A percentile compares a stretch with the other conserved stretches of the same genome.
These are phyloP conservation scores for Arctocebus calabarensis DNA, from an alignment of 2,797 vertebrate genomes.

Conservation along the genomic window DNA sequence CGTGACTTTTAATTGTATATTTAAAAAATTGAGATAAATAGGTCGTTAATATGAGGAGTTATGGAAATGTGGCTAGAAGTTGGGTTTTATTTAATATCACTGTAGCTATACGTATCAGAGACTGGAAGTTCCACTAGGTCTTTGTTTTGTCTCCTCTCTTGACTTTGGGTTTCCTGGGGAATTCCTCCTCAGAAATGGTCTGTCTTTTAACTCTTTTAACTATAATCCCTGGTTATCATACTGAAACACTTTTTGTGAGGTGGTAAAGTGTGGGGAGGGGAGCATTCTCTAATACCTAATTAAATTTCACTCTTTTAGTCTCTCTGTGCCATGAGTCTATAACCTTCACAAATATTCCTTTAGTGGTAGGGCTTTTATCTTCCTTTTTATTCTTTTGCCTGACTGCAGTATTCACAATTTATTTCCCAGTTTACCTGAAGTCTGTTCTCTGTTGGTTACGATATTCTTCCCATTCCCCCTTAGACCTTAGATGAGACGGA, in stretches of 20 bases:
- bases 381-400: neutral
- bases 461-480: neutral
- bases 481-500: neutral
- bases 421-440: neutral
- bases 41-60: neutral
- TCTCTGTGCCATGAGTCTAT: too few relatives aligned
- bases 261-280: neutral
- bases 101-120: neutral
- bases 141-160: neutral
- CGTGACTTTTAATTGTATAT: too few relatives aligned
- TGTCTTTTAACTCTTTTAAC: neutral
- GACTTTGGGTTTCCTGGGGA: neutral
- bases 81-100: neutral
- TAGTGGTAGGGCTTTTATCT: neutral
- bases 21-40: too few relatives aligned
- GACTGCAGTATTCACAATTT: neutral
- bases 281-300: neutral
- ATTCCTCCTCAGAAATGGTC: neutral
- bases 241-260: neutral
- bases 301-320: neutral
- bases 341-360: too few relatives aligned
- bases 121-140: neutral
- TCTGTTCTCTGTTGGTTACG: neutral
- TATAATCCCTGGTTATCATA: neutral
- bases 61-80: neutral